Evolutionary conservation across 2,113 vertebrate species (phyloP).

Genomic region (Carollia perspicillata): DNA sequence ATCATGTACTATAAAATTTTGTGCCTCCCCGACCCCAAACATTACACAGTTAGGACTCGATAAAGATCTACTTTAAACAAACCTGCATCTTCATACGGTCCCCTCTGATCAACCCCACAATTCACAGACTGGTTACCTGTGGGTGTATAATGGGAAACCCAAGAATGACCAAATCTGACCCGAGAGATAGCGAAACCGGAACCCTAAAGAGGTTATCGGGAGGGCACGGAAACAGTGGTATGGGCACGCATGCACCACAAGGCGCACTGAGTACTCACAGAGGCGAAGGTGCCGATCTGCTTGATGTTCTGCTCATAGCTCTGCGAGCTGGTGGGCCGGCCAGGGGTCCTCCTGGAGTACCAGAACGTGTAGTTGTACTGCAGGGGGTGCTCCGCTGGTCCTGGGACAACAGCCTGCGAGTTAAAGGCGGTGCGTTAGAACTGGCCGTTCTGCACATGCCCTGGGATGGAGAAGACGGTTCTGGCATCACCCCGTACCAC

Average conservation of each 20-base stretch:
- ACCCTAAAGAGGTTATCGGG: background rate
- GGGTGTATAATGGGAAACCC: background rate
- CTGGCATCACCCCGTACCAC: background rate
- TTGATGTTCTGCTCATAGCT: constrained; percentile 91
- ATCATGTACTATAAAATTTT: background rate
- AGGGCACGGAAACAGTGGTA: background rate
- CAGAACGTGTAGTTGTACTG: constrained; percentile 91
- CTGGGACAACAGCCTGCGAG: constrained; percentile 85
- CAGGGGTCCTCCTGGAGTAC: constrained; percentile 88
- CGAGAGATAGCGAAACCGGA: background rate
- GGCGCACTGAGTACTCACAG: constrained; percentile 80
- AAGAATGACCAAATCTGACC: background rate
- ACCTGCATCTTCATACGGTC: background rate
- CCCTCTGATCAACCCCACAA: background rate
- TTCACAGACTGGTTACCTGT: background rate
- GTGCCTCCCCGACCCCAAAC: background rate
- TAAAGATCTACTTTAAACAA: background rate
- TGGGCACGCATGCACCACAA: background rate
- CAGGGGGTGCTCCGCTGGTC: constrained; percentile 87
- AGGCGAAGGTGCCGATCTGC: constrained; percentile 90
- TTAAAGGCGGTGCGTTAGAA: constrained; percentile 50
- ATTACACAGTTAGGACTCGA: background rate
- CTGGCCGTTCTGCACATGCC: background rate
- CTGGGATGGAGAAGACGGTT: background rate
- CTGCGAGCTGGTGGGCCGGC: constrained; percentile 88